phyloP scores from a whole-genome alignment of 2,888 invertebrate genomes.

The Tetragnatha montana region DNA sequence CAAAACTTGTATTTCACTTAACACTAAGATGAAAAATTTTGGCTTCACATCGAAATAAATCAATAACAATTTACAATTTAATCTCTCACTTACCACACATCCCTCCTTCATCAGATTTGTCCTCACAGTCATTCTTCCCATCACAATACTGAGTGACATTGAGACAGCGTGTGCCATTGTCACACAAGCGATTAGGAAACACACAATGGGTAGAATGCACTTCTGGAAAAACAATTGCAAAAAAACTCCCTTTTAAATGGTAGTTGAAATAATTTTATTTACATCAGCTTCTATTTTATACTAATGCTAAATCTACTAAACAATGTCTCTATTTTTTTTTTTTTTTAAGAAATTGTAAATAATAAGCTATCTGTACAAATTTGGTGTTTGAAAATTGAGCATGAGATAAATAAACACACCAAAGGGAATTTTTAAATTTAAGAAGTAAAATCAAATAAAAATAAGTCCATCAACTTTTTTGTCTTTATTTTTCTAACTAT shows the following conservation, averaged over 20 bases:
- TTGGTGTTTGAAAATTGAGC: neutral
- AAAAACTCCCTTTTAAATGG: neutral
- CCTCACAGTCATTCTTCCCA: constrained; percentile 76
- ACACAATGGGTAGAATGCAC: constrained; percentile 71
- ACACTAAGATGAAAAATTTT: too few species aligned
- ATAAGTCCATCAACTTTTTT: neutral
- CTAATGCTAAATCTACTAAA: neutral
- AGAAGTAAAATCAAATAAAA: neutral
- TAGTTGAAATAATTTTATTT: neutral
- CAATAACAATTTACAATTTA: too few species aligned
- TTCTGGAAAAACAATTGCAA: constrained; percentile 21
- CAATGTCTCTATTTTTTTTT: neutral
- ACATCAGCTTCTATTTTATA: neutral
- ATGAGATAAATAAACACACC: too few species aligned
- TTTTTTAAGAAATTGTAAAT: neutral
- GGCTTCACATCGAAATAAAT: too few species aligned
- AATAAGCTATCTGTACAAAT: constrained; percentile 13
- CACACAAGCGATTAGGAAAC: constrained; percentile 77
- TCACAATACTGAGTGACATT: constrained; percentile 74
- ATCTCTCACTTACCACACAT: constrained; percentile 81
- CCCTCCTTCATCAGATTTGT: constrained; percentile 79
- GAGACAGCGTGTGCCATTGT: constrained; percentile 78
- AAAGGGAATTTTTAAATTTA: neutral
- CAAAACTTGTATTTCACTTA: too few species aligned
- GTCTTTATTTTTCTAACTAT: too few species aligned